Evolutionary conservation across 2,797 vertebrate genomes (phyloP).

Genomic region (Atherinosoma microstoma): DNA sequence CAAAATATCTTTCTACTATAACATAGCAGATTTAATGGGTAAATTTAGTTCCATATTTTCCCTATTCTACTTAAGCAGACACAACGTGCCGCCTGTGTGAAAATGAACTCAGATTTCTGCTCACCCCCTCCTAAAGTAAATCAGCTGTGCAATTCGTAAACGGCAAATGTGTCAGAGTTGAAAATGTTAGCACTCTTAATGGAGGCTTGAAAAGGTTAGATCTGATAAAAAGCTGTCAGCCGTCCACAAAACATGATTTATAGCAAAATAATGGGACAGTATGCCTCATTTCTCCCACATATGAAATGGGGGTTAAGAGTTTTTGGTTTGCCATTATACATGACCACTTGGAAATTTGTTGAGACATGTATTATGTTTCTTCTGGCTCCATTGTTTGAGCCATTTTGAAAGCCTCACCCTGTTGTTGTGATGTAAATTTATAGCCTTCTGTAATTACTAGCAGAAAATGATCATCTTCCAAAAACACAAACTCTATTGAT

Average conservation of each 20-base stretch:
- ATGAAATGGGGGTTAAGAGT: constrained; percentile 92
- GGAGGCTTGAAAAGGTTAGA: constrained; percentile 99
- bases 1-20: constrained; percentile 1
- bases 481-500: constrained; percentile 42
- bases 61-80: constrained; percentile 29
- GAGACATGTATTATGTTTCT: constrained; percentile 67
- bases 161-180: constrained; percentile 96
- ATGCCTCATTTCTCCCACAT: constrained; percentile 98
- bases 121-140: constrained; percentile 90
- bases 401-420: constrained; percentile 40
- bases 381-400: constrained; percentile 56
- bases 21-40: constrained; percentile 42
- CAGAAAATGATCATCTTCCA: constrained; percentile 35
- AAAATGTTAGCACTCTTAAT: constrained; percentile 97
- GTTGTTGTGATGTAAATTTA: constrained; percentile 43
- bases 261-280: constrained; percentile 96
- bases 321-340: constrained; percentile 89
- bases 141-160: constrained; percentile 97
- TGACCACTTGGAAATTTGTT: constrained; percentile 91
- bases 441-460: constrained; percentile 47
- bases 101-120: constrained; percentile 73
- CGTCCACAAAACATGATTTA: constrained; percentile 97
- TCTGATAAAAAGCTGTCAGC: constrained; percentile 99
- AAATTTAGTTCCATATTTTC: constrained; percentile 34
- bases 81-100: constrained; percentile 68